Conservation (phyloP, 2,888 invertebrate genomes). For the Oscheius sp. region DNA sequence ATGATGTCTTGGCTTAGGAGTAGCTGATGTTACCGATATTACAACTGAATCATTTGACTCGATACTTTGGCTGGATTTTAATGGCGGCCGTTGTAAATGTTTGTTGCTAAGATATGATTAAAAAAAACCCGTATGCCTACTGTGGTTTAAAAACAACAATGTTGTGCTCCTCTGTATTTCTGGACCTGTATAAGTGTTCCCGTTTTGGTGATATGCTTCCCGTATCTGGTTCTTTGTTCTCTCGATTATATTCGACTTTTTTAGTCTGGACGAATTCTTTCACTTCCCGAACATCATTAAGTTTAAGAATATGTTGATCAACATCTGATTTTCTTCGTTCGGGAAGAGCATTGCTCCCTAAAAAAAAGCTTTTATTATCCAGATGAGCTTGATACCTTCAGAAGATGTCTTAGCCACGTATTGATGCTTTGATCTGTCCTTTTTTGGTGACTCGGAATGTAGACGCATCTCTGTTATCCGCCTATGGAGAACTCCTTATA, state of each 20-base stretch:
- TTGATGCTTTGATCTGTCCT: constrained; percentile 14
- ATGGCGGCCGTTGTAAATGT: constrained; percentile 27
- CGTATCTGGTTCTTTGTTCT: constrained; percentile 2
- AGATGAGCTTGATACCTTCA: not conserved
- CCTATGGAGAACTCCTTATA: not conserved
- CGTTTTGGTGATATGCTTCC: constrained; percentile 19
- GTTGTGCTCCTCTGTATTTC: not conserved
- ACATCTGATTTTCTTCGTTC: not conserved
- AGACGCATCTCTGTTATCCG: constrained; percentile 1
- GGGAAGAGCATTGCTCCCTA: not conserved
- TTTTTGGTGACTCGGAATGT: constrained; percentile 13
- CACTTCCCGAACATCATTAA: not conserved
- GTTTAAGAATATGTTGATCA: not conserved
- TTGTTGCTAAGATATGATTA: constrained; percentile 16
- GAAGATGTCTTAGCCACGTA: constrained; percentile 18
- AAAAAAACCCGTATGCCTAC: not conserved
- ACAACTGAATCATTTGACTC: constrained; percentile 23
- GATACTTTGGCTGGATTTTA: constrained; percentile 17
- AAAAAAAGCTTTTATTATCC: not conserved
- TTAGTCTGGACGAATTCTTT: not conserved
- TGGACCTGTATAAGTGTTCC: constrained; percentile 9
- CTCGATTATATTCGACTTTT: not conserved
- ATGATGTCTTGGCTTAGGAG: not conserved
- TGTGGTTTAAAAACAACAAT: constrained; percentile 20
- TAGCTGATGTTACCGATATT: constrained; percentile 1